These are phyloP conservation scores for Entelurus aequoreus DNA, from an alignment of 2,113 vertebrate species.

Conservation along the genomic window DNA sequence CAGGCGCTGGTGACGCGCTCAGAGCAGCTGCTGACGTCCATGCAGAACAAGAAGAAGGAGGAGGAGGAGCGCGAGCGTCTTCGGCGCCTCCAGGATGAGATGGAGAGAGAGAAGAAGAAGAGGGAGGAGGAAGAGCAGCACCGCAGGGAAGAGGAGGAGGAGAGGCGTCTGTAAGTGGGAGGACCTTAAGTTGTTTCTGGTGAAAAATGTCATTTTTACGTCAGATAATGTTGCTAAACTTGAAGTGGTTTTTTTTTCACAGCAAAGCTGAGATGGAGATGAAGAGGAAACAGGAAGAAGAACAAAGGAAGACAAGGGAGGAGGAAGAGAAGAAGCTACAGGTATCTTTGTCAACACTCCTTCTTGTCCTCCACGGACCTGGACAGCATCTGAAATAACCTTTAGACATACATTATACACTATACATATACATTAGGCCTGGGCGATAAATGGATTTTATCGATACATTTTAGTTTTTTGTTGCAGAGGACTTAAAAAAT, in stretches of 20 bases:
- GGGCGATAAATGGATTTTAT: too few relatives aligned
- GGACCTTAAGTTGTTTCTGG: not conserved
- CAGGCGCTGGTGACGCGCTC: conserved; percentile 82
- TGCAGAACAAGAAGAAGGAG: conserved; percentile 93
- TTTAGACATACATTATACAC: too few relatives aligned
- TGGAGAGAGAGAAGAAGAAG: conserved; percentile 86
- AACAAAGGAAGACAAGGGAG: conserved; percentile 88
- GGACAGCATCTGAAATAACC: too few relatives aligned
- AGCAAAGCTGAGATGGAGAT: conserved; percentile 94
- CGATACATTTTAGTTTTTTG: too few relatives aligned
- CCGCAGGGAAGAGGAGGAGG: conserved; percentile 84
- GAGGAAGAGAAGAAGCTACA: conserved; percentile 87
- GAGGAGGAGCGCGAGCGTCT: conserved; percentile 90
- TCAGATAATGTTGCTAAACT: not conserved
- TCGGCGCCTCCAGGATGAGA: conserved; percentile 88
- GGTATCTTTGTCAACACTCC: conserved; percentile 58
- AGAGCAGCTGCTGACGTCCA: conserved; percentile 79
- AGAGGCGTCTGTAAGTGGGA: conserved; percentile 80
- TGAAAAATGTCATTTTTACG: too few relatives aligned
- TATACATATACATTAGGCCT: too few relatives aligned
- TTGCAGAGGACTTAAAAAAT: too few relatives aligned
- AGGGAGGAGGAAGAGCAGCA: conserved; percentile 82
- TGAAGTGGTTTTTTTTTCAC: not conserved
- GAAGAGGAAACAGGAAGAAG: conserved; percentile 92
- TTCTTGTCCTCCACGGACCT: too few relatives aligned